phyloP scores from a whole-genome alignment of 2,888 invertebrate species.

The Lepidochitona cinerea region DNA sequence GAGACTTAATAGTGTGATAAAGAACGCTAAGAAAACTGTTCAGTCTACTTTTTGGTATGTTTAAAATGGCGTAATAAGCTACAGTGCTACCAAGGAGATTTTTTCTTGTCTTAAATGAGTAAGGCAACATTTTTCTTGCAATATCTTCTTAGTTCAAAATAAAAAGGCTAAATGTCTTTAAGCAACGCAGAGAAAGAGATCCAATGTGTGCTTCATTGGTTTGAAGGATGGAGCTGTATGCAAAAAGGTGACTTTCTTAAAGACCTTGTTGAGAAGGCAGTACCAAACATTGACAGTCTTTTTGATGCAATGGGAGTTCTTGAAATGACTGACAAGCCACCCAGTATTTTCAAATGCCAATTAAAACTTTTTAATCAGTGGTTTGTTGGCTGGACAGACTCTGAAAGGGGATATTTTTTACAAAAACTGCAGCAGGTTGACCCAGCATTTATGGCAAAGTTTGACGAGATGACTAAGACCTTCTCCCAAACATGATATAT shows the following conservation, averaged over 20 bases:
- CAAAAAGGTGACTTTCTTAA: conserved; percentile 62
- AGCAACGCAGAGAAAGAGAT: conserved; percentile 56
- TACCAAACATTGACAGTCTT: conserved; percentile 58
- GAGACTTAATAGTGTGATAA: too few species aligned
- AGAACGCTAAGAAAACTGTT: too few species aligned
- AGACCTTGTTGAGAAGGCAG: conserved; percentile 57
- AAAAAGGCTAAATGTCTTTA: conserved; percentile 39
- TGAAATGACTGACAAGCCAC: conserved; percentile 64
- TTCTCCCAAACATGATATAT: too few species aligned
- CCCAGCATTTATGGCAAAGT: conserved; percentile 61
- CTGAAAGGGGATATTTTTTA: conserved; percentile 62
- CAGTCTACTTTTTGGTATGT: too few species aligned
- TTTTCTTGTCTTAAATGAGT: too few species aligned
- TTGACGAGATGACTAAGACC: conserved; percentile 45
- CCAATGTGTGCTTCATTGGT: conserved; percentile 63
- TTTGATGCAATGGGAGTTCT: conserved; percentile 59
- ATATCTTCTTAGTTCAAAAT: too few species aligned
- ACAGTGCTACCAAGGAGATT: too few species aligned
- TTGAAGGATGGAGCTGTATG: conserved; percentile 52
- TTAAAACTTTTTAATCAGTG: conserved; percentile 70
- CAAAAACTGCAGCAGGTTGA: conserved; percentile 60
- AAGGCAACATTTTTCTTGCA: too few species aligned
- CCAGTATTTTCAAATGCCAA: conserved; percentile 71
- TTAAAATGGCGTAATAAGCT: too few species aligned
- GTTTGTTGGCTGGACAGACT: conserved; percentile 68